Conservation (phyloP, 2,888 invertebrate species). For the Caenorhabditis macrosperma region DNA sequence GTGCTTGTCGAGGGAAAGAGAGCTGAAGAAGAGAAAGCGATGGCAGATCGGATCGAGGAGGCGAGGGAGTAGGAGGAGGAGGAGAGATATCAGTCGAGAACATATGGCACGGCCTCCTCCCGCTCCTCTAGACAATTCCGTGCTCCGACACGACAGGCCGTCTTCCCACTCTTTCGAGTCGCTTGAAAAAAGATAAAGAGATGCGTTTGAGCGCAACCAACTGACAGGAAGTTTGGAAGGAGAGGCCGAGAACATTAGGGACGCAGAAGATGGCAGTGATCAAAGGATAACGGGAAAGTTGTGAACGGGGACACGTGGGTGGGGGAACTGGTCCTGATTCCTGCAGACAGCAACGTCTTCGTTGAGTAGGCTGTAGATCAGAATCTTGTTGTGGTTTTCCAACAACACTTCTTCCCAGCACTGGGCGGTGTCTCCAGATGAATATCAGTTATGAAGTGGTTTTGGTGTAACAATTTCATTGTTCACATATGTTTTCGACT, state of each 20-base stretch:
- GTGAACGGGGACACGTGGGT: background rate
- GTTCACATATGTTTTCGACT: constrained; percentile 52
- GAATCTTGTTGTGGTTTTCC: background rate
- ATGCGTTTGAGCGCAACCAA: constrained; percentile 3
- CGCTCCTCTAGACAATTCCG: constrained; percentile 23
- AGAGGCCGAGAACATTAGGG: background rate
- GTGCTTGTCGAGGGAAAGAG: constrained; percentile 16
- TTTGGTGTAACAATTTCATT: constrained; percentile 50
- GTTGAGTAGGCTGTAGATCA: background rate
- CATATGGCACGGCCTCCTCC: constrained; percentile 53
- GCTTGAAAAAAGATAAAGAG: constrained; percentile 10
- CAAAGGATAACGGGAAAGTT: background rate
- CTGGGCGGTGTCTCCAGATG: constrained; percentile 42
- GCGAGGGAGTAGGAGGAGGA: constrained; percentile 48
- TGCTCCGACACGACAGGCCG: constrained; percentile 13
- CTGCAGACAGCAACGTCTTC: background rate
- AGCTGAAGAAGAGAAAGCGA: constrained; percentile 35
- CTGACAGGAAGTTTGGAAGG: background rate
- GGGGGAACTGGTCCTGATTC: background rate
- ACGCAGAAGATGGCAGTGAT: background rate
- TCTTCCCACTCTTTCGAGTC: background rate
- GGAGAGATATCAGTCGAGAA: constrained; percentile 57
- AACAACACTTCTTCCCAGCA: constrained; percentile 21
- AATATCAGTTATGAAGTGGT: constrained; percentile 54
- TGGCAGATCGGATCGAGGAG: constrained; percentile 32